Base-by-base conservation (phyloP, 2,888 invertebrate species). In the Nemotelus pantherinus region DNA sequence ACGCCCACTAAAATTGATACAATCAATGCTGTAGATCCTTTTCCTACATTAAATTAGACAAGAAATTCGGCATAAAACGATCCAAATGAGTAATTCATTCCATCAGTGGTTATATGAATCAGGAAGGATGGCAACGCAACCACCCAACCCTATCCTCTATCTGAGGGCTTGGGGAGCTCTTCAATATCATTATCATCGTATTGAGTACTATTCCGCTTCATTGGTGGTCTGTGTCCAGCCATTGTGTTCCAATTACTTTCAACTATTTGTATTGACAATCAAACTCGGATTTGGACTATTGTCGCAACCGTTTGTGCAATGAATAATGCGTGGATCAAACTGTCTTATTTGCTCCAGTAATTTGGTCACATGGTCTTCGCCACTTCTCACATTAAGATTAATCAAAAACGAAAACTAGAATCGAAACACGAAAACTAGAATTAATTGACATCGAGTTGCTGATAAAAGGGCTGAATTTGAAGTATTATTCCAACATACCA, bases 81-180 rank as follows among this genome's bases (percentile, higher is more conserved):
- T 76, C 99, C 99, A 87, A 98, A 98, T 25, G 98, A 96, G 88
- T 99, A 99, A 74, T 98, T 98, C 86, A 99, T 95, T 78, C 99
- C 99, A 88, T 99, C 99, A 82, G 97, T 98, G 93, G 92, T 91
- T 82, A 96, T 92, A 88, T 99, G 98, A 83, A 99, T 95, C 93
- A 98, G 93, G 88, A 98, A 98, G 4, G 97, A 97, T 44, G 94
- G 96, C 84, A 96, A 93, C 77, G 97, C 97, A 74, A 97, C 95
- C 87, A 94, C 90, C 96, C 96, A 97, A 0, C 97, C 97, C 97
- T 97, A 97, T 9, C 97, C 97, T 0, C 97, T 96, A 84, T 97
- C 97, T 0, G 95, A 95, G 39, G 94, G 94, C 79, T 91, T 87
- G 4, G 90, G 88, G 78, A 88, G 77, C 55, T 80, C 68, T n/a